Percentiles rank a stretch among this genome's conserved stretches.
Evolutionary conservation across 2,888 invertebrate species (phyloP).

Genomic region (Caenorhabditis panamensis): DNA sequence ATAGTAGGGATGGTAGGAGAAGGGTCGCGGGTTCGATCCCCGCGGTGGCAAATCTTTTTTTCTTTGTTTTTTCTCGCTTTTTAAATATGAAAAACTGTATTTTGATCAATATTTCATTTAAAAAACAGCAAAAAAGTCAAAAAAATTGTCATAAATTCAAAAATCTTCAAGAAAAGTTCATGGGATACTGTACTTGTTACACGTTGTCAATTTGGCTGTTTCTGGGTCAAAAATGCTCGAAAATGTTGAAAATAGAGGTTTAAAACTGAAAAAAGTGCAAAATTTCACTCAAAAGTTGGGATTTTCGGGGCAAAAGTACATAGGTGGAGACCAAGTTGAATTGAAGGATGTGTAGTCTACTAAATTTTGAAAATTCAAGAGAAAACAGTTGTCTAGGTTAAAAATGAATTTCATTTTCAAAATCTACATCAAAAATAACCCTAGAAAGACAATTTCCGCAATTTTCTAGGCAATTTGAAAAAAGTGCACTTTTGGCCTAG

Average conservation of each 20-base stretch:
- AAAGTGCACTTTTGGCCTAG: no score
- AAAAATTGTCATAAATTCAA: no score
- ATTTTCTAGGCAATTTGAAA: no score
- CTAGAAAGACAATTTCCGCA: not conserved
- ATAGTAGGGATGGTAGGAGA: not conserved
- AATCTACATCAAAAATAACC: not conserved
- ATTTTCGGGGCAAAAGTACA: not conserved
- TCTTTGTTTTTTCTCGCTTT: not conserved
- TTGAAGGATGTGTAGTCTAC: not conserved
- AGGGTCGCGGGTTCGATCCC: not conserved
- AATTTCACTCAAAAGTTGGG: not conserved
- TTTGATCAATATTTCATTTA: slow-evolving; percentile 7
- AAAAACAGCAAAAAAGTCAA: no score
- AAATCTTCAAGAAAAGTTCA: no score
- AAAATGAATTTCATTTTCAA: not conserved
- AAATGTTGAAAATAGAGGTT: not conserved
- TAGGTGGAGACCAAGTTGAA: slow-evolving; percentile 24
- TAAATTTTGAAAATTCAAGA: slow-evolving; percentile 21
- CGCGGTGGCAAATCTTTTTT: not conserved
- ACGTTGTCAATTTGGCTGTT: slow-evolving; percentile 32
- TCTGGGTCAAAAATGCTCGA: slow-evolving; percentile 31
- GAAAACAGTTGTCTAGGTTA: no score
- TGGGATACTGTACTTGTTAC: slow-evolving; percentile 38
- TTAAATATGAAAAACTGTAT: not conserved
- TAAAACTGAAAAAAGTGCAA: slow-evolving; percentile 3